Percentiles rank a stretch among this genome's conserved stretches.
These are phyloP conservation scores for Orthosia gracilis DNA, from an alignment of 2,888 invertebrate species.

Conservation along the genomic window DNA sequence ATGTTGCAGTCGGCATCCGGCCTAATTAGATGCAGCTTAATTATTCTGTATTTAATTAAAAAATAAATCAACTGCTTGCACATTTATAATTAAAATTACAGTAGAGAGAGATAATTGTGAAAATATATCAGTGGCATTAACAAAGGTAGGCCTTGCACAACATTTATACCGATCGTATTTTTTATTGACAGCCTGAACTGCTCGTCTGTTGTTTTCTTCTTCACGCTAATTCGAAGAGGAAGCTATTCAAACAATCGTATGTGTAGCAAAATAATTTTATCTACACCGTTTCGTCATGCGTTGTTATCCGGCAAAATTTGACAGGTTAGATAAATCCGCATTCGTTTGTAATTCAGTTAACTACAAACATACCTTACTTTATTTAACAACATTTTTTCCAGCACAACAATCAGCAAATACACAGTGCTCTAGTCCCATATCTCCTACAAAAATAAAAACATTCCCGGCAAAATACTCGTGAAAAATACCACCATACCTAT, in stretches of 20 bases:
- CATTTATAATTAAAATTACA: neutral
- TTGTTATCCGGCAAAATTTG: too few species aligned
- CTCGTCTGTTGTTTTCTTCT: too few species aligned
- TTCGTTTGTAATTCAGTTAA: neutral
- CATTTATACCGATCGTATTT: too few species aligned
- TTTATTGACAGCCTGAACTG: too few species aligned
- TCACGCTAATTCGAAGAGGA: too few species aligned
- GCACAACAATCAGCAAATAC: slow-evolving; percentile 9
- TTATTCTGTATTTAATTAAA: neutral
- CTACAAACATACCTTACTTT: neutral
- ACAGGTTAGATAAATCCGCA: too few species aligned
- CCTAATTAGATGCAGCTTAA: slow-evolving; percentile 13
- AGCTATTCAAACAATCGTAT: too few species aligned
- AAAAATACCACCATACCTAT: slow-evolving; percentile 64
- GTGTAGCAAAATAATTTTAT: too few species aligned
- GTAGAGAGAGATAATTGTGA: neutral
- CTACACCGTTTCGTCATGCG: too few species aligned
- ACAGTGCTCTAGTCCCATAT: neutral
- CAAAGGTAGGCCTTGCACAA: too few species aligned
- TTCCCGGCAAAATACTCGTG: slow-evolving; percentile 45
- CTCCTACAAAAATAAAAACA: slow-evolving; percentile 29
- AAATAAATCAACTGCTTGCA: neutral
- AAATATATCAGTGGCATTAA: too few species aligned
- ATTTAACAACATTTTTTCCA: slow-evolving; percentile 5
- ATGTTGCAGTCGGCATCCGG: neutral